phyloP scores from a whole-genome alignment of 2,888 invertebrate species.

The Orthosia incerta region DNA sequence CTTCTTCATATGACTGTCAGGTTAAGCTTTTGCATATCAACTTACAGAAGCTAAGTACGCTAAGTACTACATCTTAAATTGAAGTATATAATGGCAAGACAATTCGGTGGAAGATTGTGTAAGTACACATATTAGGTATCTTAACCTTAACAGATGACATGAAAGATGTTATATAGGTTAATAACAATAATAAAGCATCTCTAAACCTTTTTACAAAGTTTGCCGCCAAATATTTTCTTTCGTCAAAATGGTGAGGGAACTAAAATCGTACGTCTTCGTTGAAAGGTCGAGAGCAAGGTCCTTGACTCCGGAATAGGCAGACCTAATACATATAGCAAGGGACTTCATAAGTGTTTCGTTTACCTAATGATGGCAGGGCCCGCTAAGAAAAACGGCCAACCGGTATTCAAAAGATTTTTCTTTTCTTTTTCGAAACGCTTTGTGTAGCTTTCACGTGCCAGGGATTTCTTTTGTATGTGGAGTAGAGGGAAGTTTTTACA shows the following conservation, averaged over 20 bases:
- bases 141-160: too few relatives aligned
- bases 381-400: constrained; percentile 39
- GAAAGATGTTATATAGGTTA: too few relatives aligned
- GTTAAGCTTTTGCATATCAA: neutral
- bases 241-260: neutral
- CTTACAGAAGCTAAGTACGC: neutral
- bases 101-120: neutral
- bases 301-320: constrained; percentile 19
- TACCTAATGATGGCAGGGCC: constrained; percentile 41
- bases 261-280: constrained; percentile 12
- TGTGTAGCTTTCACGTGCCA: constrained; percentile 28
- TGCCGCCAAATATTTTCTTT: neutral
- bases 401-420: constrained; percentile 41
- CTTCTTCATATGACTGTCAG: neutral
- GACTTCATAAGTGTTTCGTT: constrained; percentile 40
- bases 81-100: neutral
- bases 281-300: constrained; percentile 17
- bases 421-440: constrained; percentile 34
- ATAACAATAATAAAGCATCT: neutral
- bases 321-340: constrained; percentile 26
- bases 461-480: constrained; percentile 33
- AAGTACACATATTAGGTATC: too few relatives aligned
- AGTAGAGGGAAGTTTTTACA: constrained; percentile 9
- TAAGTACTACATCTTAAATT: neutral
- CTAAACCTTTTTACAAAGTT: neutral